These are phyloP conservation scores for Vidua macroura DNA, from an alignment of 2,113 vertebrate species.

Conservation along the genomic window DNA sequence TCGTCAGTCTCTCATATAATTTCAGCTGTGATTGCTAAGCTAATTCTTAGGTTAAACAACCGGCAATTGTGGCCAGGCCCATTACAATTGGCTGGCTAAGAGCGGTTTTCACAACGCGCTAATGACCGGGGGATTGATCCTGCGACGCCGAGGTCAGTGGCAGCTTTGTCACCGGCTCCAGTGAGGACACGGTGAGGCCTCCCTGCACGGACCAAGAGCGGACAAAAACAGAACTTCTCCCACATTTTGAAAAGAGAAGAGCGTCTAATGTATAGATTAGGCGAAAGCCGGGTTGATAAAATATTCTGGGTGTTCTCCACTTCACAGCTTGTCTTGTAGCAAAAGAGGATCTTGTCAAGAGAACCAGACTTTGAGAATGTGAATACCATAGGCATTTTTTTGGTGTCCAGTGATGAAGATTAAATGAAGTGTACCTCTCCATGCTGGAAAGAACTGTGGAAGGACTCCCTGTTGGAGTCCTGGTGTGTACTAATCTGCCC, in stretches of 20 bases:
- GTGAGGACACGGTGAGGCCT: not conserved
- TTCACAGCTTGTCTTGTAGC: not conserved
- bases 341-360: not conserved
- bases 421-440: not conserved
- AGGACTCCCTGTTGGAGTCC: not conserved
- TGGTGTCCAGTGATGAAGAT: not conserved
- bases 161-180: slow-evolving; percentile 20
- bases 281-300: not conserved
- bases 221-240: not conserved
- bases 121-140: slow-evolving; percentile 13
- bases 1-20: not conserved
- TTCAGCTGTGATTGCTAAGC: not conserved
- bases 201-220: not conserved
- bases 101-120: not conserved
- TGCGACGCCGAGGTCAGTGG: not conserved
- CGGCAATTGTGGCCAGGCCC: not conserved
- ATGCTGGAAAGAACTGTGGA: not conserved
- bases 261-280: not conserved
- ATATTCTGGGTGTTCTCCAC: not conserved
- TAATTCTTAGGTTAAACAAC: slow-evolving; percentile 54
- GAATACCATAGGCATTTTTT: not conserved
- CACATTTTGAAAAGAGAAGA: not conserved
- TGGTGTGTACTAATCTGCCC: not conserved
- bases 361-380: not conserved
- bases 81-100: not conserved